Conservation (phyloP, 2,113 vertebrate genomes). For the Stegastes partitus region DNA sequence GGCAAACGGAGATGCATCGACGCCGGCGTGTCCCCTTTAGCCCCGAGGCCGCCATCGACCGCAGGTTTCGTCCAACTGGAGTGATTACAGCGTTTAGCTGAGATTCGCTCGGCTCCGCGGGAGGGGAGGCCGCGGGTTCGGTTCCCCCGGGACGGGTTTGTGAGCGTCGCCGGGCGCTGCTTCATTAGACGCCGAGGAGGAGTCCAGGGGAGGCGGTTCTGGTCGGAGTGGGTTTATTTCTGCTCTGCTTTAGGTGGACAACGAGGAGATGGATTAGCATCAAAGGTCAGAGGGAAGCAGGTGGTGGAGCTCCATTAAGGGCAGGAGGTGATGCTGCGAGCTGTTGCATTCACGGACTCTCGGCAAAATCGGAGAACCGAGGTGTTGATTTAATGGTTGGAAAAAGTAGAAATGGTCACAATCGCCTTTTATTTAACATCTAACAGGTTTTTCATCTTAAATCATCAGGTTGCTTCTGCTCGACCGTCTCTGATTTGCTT, state of each 20-base stretch:
- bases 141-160: conserved; percentile 41
- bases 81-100: conserved; percentile 71
- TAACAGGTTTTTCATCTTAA: no score
- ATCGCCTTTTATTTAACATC: no score
- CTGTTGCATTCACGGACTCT: no score
- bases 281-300: conserved; percentile 50
- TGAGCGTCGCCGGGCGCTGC: conserved; percentile 1
- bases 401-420: no score
- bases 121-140: conserved; percentile 43
- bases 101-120: conserved; percentile 60
- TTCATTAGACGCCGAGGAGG: conserved; percentile 54
- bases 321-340: no score
- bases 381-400: no score
- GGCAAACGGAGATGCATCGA: conserved; percentile 72
- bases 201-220: not conserved
- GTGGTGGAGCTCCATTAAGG: conserved; percentile 30
- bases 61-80: conserved; percentile 67
- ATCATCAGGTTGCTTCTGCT: no score
- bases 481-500: no score
- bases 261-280: conserved; percentile 35
- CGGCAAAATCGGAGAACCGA: no score
- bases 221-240: not conserved
- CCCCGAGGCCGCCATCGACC: conserved; percentile 72
- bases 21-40: conserved; percentile 50
- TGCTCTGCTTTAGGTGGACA: conserved; percentile 18